Evolutionary conservation across 2,113 vertebrate genomes (phyloP).

Genomic region (Platichthys stellatus): DNA sequence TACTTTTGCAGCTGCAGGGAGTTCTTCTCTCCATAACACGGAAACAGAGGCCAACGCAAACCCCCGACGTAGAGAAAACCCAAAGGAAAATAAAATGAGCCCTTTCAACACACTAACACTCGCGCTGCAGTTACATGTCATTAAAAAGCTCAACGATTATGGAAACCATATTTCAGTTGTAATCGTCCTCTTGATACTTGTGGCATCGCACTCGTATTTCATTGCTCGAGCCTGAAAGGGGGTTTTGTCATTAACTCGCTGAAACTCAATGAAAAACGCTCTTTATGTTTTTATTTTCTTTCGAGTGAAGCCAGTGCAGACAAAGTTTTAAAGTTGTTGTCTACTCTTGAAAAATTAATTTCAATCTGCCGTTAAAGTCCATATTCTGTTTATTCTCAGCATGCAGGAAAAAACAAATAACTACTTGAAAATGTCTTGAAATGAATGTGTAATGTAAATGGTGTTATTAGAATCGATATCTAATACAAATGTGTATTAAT

Average conservation of each 20-base stretch:
- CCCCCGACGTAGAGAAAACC: slow-evolving; percentile 13
- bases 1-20: slow-evolving; percentile 35
- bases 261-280: slow-evolving; percentile 18
- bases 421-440: neutral
- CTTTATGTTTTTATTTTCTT: neutral
- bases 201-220: slow-evolving; percentile 17
- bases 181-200: slow-evolving; percentile 42
- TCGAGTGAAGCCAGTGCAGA: neutral
- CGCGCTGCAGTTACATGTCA: slow-evolving; percentile 30
- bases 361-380: neutral
- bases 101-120: slow-evolving; percentile 22
- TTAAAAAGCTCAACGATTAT: slow-evolving; percentile 41
- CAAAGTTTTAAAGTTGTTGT: neutral
- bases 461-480: too few species aligned
- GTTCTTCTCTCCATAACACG: neutral
- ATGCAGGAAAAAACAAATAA: neutral
- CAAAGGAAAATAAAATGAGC: slow-evolving; percentile 39
- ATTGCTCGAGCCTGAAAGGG: slow-evolving; percentile 4
- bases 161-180: slow-evolving; percentile 41
- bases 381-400: neutral
- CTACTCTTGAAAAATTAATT: neutral
- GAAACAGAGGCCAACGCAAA: slow-evolving; percentile 35
- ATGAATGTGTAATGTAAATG: neutral
- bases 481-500: neutral
- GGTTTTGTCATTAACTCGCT: slow-evolving; percentile 1